Conservation (phyloP, 2,797 vertebrate species). For the Malurus splendens region DNA sequence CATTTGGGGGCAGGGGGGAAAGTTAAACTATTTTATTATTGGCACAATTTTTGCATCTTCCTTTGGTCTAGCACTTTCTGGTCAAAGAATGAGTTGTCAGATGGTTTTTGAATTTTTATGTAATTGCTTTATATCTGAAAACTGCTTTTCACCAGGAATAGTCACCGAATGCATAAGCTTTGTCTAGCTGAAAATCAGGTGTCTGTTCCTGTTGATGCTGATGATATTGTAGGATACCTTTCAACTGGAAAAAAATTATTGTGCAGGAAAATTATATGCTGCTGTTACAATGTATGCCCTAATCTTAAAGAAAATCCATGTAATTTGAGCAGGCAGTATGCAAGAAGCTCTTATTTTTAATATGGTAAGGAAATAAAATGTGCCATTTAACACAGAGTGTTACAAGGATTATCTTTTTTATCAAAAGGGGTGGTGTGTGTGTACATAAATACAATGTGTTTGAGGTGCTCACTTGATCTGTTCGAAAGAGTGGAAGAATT, state of each 20-base stretch:
- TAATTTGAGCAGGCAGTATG: constrained; percentile 48
- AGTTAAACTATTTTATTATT: background rate
- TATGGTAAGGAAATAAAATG: constrained; percentile 32
- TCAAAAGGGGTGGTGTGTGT: background rate
- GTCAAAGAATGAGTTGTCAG: constrained; percentile 22
- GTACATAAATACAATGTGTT: background rate
- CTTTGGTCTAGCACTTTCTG: constrained; percentile 20
- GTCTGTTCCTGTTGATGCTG: constrained; percentile 57
- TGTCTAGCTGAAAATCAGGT: constrained; percentile 57
- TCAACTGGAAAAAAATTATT: constrained; percentile 65
- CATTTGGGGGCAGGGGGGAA: background rate
- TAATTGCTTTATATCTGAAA: constrained; percentile 26
- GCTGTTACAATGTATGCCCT: constrained; percentile 51
- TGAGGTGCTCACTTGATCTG: constrained; percentile 2
- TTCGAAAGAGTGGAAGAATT: background rate
- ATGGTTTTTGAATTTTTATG: constrained; percentile 3
- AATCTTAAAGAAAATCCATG: constrained; percentile 60
- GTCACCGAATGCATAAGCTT: constrained; percentile 18
- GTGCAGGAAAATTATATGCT: constrained; percentile 65
- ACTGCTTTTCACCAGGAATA: constrained; percentile 41
- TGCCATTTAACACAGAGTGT: constrained; percentile 12
- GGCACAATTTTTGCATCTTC: background rate
- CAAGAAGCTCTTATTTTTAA: constrained; percentile 27
- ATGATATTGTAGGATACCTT: constrained; percentile 64
- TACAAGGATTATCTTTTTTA: constrained; percentile 15